Conservation (phyloP, 2,113 vertebrate species). For the Fregata magnificens region DNA sequence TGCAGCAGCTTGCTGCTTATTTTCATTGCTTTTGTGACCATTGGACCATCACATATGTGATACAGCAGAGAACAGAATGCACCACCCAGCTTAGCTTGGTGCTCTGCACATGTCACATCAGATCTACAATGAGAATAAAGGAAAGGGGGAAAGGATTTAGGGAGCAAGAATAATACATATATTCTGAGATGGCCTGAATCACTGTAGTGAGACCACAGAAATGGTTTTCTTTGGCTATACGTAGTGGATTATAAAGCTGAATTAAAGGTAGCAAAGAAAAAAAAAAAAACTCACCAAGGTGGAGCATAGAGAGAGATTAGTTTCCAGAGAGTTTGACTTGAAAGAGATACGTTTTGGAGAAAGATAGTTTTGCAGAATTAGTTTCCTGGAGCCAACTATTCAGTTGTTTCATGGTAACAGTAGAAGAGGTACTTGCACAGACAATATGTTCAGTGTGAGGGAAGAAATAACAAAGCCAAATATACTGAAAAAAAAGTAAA, state of each 20-base stretch:
- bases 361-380: constrained; percentile 5
- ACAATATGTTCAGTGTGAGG: neutral
- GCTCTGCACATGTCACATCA: neutral
- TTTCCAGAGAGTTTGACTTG: neutral
- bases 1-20: neutral
- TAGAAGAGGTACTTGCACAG: neutral
- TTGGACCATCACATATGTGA: neutral
- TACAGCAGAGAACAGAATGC: neutral
- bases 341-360: neutral
- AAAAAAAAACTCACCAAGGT: neutral
- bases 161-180: neutral
- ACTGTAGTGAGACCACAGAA: neutral
- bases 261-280: neutral
- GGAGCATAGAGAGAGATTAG: neutral
- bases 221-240: neutral
- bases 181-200: neutral
- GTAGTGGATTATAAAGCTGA: neutral
- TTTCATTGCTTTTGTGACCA: neutral
- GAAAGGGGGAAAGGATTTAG: neutral
- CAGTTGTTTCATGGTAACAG: neutral
- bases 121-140: neutral
- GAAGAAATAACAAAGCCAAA: constrained; percentile 8
- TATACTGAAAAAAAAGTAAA: neutral
- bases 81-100: neutral
- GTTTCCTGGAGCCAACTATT: neutral